Evolutionary conservation across 1,140 invertebrate genomes (phyloP).

Genomic region (Sogatella furcifera): DNA sequence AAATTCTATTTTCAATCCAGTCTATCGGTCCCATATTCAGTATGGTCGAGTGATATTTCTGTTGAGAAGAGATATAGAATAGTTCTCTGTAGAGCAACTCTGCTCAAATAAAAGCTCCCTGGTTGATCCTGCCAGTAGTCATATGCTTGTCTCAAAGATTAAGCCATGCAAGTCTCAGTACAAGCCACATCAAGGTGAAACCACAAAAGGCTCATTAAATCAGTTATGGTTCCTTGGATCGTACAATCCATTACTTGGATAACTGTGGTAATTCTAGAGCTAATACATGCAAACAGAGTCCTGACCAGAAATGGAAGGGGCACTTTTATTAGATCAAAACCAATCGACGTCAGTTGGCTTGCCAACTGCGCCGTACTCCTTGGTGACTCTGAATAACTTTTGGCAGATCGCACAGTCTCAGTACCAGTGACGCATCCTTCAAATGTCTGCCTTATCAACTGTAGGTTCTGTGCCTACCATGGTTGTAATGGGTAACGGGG

Average conservation of each 20-base stretch:
- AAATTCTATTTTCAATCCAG: no score
- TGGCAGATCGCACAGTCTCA: conserved; percentile 52
- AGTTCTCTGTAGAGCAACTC: no score
- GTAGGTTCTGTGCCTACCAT: no score
- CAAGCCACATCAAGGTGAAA: conserved; percentile 55
- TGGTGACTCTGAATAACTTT: conserved; percentile 73
- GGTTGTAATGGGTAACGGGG: no score
- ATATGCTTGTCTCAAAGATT: conserved; percentile 71
- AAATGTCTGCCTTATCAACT: no score
- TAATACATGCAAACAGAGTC: conserved; percentile 66
- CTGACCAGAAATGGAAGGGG: conserved; percentile 52
- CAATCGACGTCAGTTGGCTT: conserved; percentile 34
- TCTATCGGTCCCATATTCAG: no score
- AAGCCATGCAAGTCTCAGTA: conserved; percentile 70
- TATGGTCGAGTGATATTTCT: no score
- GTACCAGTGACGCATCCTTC: conserved; percentile 30
- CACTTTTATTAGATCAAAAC: conserved; percentile 64
- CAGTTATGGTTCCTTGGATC: conserved; percentile 42
- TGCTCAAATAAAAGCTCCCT: conserved; percentile 14
- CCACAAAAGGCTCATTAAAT: conserved; percentile 70
- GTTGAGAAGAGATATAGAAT: no score
- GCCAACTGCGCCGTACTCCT: conserved; percentile 42
- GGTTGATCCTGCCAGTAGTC: conserved; percentile 64
- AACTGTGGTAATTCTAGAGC: conserved; percentile 49
- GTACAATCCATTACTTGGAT: no score